A percentile compares a stretch with the other conserved stretches of the same genome.
phyloP scores from a whole-genome alignment of 2,113 vertebrate genomes.

The Gymnobelideus leadbeateri region DNA sequence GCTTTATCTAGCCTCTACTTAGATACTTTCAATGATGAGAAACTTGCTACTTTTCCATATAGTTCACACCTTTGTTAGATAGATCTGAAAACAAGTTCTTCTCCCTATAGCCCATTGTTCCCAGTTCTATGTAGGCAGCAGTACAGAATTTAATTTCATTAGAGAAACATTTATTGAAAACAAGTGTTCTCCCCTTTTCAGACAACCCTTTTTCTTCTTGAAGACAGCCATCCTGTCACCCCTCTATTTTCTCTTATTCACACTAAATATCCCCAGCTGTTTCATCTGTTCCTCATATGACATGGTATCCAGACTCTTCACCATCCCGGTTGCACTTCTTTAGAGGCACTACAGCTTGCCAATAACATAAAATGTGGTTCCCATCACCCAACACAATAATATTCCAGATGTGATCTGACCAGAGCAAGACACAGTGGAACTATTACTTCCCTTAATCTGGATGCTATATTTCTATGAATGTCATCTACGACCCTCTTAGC shows the following conservation, averaged over 20 bases:
- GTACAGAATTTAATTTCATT: neutral
- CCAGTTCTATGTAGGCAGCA: neutral
- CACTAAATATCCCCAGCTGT: neutral
- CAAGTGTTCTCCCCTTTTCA: neutral
- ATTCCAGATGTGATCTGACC: neutral
- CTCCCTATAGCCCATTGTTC: neutral
- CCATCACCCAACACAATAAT: neutral
- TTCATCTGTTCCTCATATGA: neutral
- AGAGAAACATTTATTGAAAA: neutral
- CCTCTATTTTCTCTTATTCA: neutral
- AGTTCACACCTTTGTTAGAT: neutral
- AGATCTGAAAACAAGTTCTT: neutral
- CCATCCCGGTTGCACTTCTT: neutral
- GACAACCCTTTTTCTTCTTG: neutral
- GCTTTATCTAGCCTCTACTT: neutral
- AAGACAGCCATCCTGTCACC: neutral
- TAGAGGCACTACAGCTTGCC: neutral
- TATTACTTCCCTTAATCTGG: neutral
- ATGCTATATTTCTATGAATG: neutral
- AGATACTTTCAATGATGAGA: neutral
- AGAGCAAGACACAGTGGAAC: neutral
- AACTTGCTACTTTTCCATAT: neutral
- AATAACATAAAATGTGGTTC: neutral
- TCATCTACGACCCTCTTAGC: neutral
- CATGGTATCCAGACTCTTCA: conserved; percentile 20